A percentile compares a stretch with the other conserved stretches of the same genome.
Conservation (phyloP, 2,113 vertebrate species). For the Apteryx owenii region DNA sequence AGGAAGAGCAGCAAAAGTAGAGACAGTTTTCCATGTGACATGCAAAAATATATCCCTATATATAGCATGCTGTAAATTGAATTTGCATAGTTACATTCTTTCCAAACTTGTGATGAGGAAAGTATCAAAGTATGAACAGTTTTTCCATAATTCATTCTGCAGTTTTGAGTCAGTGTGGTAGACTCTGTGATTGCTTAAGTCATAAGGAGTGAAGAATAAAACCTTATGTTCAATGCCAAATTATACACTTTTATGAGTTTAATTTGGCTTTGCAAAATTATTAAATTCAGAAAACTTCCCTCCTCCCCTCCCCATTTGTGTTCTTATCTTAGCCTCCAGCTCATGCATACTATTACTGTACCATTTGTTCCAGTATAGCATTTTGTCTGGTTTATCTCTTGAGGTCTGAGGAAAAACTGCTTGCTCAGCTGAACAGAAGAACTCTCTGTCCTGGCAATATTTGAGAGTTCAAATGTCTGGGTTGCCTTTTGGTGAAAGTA, state of each 20-base stretch:
- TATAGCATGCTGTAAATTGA: background rate
- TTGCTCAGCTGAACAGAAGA: background rate
- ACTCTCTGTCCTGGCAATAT: background rate
- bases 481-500: background rate
- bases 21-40: background rate
- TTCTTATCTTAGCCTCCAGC: background rate
- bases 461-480: background rate
- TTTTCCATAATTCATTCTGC: background rate
- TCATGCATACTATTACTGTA: background rate
- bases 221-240: background rate
- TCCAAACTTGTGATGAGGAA: background rate
- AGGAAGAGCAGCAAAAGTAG: background rate
- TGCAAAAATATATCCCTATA: background rate
- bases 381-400: slow-evolving; percentile 37
- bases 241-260: background rate
- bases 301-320: rapidly evolving
- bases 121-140: background rate
- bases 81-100: background rate
- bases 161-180: background rate
- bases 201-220: background rate
- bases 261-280: background rate
- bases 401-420: background rate
- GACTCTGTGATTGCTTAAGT: background rate
- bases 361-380: background rate
- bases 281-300: background rate